phyloP scores from a whole-genome alignment of 2,797 vertebrate genomes.

The Garrulus glandarius region DNA sequence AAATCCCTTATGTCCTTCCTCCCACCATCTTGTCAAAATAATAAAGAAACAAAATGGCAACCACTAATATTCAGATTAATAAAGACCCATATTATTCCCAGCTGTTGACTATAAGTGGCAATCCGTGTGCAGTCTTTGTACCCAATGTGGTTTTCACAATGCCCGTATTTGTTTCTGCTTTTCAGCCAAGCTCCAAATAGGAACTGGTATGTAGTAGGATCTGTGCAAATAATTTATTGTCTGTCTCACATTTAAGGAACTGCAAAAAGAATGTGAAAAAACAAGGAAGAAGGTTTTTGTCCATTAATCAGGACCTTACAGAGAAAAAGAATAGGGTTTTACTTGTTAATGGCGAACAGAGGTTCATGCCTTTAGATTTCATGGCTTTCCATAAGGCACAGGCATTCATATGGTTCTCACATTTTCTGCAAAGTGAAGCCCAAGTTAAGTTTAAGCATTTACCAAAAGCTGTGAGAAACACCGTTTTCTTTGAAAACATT shows the following conservation, averaged over 20 bases:
- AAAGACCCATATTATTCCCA: conserved; percentile 39
- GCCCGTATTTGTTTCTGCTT: conserved; percentile 62
- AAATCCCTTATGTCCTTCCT: neutral
- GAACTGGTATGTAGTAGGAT: conserved; percentile 35
- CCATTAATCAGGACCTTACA: conserved; percentile 34
- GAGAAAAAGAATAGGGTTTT: conserved; percentile 29
- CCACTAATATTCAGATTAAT: conserved; percentile 48
- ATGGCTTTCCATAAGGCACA: conserved; percentile 24
- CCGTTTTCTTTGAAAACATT: conserved; percentile 29
- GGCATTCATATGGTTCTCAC: conserved; percentile 50
- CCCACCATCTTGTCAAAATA: conserved; percentile 43
- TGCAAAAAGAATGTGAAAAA: conserved; percentile 38
- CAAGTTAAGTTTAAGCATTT: conserved; percentile 17
- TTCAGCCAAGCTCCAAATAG: conserved; percentile 60
- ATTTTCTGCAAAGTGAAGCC: conserved; percentile 25
- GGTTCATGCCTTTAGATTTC: conserved; percentile 7
- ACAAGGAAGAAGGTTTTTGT: neutral
- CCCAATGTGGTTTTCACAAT: conserved; percentile 27
- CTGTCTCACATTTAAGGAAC: conserved; percentile 40
- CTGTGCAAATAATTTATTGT: conserved; percentile 32
- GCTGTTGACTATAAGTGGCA: conserved; percentile 53
- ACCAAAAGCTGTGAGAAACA: conserved; percentile 10
- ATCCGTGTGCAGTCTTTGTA: conserved; percentile 18
- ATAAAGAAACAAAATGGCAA: conserved; percentile 49
- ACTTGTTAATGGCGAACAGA: conserved; percentile 38